Base-by-base conservation (phyloP, 2,888 invertebrate genomes). In the Apodemia hepburni region DNA sequence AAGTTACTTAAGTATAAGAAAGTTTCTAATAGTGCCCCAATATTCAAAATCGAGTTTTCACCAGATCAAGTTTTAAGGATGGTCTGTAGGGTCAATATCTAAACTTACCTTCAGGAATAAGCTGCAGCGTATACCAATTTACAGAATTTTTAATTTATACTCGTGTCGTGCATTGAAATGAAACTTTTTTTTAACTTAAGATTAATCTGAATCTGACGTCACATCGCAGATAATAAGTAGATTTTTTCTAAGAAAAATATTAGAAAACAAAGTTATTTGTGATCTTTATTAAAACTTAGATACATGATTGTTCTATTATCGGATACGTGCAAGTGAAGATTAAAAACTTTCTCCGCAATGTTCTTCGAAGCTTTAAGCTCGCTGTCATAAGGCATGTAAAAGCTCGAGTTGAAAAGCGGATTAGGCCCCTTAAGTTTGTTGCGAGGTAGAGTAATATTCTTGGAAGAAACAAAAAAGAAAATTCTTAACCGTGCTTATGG, bases 391-490 rank as follows among this genome's bases (percentile, higher is more conserved):
- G 83, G 81, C 80, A 84, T 84, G 83, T 81, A 82, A 83, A 84
- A 85, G 85, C 82, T 82, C 72, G 80, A 85, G 82, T 87, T 81
- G 80, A 79, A 85, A 86, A 85, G 87, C 82, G 85, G 87, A 87
- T 87, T 87, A 87, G 80, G 83, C 78, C 80, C 81, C 81, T 83
- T 82, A 87, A 87, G 85, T 87, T 87, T 85, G 83, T 85, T 82
- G 81, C 78, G 80, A 84, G 82, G 83, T 83, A 82, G 83, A 82
- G 84, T 82, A 85, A 85, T 86, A 85, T 85, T 84, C 80, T 77
- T 74, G 77, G 77, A 78, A 76, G 82, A 79, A 84, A 82, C 82
- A 82, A 84, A 76, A 61, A 76, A 75, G 70, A 74, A 80, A 80
- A 82, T 79, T 75, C 73, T 74, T 71, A 76, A 75, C 76, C 73